Conservation (phyloP, 2,113 vertebrate genomes). For the Microcebus jonahi region DNA sequence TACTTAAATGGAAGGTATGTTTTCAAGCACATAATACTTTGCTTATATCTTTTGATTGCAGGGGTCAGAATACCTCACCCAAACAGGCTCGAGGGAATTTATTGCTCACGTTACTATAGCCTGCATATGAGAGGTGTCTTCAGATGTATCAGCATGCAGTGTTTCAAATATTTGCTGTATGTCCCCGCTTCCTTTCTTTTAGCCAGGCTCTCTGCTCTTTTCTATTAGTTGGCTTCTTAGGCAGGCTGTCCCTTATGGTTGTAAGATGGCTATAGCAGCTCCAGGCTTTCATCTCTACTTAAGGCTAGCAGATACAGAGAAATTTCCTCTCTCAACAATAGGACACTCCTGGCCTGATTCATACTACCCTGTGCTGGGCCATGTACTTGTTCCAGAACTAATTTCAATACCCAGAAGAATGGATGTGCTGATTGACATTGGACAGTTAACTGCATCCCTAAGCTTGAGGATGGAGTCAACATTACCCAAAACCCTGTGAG, state of each 20-base stretch:
- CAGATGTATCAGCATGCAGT: background rate
- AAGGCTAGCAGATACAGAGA: background rate
- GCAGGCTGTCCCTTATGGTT: background rate
- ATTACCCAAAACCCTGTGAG: background rate
- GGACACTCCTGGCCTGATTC: background rate
- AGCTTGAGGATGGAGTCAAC: background rate
- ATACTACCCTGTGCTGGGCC: background rate
- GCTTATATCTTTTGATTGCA: conserved; percentile 25
- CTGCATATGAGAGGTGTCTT: background rate
- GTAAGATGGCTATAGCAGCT: background rate
- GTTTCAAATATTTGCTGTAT: background rate
- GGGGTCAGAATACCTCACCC: background rate
- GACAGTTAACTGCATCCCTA: background rate
- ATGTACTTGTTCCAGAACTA: conserved; percentile 3
- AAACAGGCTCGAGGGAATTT: background rate
- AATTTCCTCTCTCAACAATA: background rate
- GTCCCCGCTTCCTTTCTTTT: background rate
- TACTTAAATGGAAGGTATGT: background rate
- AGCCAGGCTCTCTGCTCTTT: background rate
- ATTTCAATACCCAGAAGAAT: background rate
- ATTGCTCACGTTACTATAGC: background rate
- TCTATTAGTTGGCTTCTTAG: background rate
- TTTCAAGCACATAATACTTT: background rate
- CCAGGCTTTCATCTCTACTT: background rate
- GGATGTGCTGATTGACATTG: background rate